Evolutionary conservation across 2,888 invertebrate species (phyloP).

Genomic region (Dioctria linearis): DNA sequence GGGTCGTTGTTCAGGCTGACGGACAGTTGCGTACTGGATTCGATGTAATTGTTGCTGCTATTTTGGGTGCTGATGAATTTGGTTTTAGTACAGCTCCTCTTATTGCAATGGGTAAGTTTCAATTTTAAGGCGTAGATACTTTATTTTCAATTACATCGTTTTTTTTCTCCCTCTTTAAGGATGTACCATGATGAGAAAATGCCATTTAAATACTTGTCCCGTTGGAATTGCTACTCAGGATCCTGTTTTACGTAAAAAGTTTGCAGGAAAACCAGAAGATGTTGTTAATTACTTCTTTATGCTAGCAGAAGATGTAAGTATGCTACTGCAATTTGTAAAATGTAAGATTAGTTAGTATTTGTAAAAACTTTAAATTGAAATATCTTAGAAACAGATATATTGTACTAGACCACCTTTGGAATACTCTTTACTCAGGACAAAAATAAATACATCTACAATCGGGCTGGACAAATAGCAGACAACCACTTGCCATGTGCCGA

Average conservation of each 20-base stretch:
- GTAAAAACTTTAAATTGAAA: no score
- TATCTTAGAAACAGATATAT: no score
- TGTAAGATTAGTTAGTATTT: no score
- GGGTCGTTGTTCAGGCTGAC: constrained; percentile 96
- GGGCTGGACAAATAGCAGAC: no score
- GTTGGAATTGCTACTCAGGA: constrained; percentile 99
- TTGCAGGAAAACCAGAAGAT: constrained; percentile 97
- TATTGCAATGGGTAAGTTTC: constrained; percentile 85
- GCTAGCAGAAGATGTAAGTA: constrained; percentile 93
- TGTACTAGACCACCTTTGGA: no score
- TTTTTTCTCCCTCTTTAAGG: constrained; percentile 69
- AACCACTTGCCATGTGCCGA: no score
- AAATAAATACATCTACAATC: no score
- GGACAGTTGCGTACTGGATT: constrained; percentile 96
- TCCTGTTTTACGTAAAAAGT: constrained; percentile 94
- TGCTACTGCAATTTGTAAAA: not conserved
- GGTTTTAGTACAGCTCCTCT: constrained; percentile 99
- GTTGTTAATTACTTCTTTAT: constrained; percentile 98
- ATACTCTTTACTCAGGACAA: no score
- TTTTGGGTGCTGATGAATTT: constrained; percentile 98
- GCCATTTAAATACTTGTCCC: constrained; percentile 98
- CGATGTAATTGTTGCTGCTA: constrained; percentile 95
- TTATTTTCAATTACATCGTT: no score
- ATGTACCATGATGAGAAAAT: constrained; percentile 99
- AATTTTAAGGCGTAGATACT: not conserved